phyloP scores from a whole-genome alignment of 64 coral and sea anemone species.

The Porites lutea region DNA sequence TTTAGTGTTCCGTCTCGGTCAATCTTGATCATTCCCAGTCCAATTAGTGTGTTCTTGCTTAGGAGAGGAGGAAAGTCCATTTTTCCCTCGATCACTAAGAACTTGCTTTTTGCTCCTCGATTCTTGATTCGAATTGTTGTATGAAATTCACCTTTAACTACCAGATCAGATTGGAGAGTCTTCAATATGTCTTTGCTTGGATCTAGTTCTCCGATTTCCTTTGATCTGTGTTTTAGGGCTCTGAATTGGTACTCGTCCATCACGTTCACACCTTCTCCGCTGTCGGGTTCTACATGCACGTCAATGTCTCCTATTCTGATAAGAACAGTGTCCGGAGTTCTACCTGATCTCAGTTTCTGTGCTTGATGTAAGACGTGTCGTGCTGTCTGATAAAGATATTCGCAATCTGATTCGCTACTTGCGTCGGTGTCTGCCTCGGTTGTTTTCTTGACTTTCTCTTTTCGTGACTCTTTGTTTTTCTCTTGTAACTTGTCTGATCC shows the following conservation, averaged over 20 bases:
- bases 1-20: slow-evolving; percentile 74
- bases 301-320: slow-evolving; percentile 68
- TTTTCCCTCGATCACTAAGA: slow-evolving; percentile 64
- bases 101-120: slow-evolving; percentile 48
- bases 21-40: slow-evolving; percentile 78
- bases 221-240: slow-evolving; percentile 73
- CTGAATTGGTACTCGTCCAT: slow-evolving; percentile 91
- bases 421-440: not conserved
- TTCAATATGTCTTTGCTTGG: slow-evolving; percentile 41
- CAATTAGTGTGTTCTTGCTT: slow-evolving; percentile 65
- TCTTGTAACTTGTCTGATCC: not conserved
- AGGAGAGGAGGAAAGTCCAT: slow-evolving; percentile 75
- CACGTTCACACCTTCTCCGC: slow-evolving; percentile 69
- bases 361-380: slow-evolving; percentile 43
- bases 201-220: slow-evolving; percentile 56
- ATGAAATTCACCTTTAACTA: slow-evolving; percentile 60
- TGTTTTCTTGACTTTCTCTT: slow-evolving; percentile 44
- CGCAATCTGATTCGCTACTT: slow-evolving; percentile 73
- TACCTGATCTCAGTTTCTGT: slow-evolving; percentile 63
- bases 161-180: slow-evolving; percentile 50
- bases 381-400: slow-evolving; percentile 32
- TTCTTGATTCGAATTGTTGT: slow-evolving; percentile 58
- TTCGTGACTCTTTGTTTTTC: not conserved
- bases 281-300: slow-evolving; percentile 63
- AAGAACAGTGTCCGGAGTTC: slow-evolving; percentile 52